Conservation (phyloP, 2,797 vertebrate genomes). For the Phataginus tetradactyla region DNA sequence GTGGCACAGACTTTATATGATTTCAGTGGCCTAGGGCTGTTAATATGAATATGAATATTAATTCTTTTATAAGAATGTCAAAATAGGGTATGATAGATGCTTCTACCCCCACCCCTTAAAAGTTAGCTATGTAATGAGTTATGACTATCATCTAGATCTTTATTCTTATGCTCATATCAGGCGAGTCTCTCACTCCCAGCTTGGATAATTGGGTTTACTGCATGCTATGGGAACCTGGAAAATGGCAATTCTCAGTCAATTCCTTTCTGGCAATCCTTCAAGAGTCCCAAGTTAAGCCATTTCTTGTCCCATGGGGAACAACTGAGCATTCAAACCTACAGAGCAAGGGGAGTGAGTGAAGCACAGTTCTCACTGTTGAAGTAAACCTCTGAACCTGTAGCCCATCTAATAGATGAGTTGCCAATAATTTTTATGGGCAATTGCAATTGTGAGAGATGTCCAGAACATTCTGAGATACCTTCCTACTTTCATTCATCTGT, state of each 20-base stretch:
- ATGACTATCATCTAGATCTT: background rate
- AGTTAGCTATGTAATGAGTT: background rate
- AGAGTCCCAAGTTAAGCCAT: constrained; percentile 58
- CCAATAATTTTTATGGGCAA: background rate
- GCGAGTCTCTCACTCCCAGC: background rate
- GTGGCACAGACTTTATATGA: background rate
- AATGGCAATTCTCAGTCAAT: constrained; percentile 64
- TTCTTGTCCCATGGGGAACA: constrained; percentile 16
- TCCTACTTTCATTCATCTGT: background rate
- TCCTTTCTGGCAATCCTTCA: constrained; percentile 69
- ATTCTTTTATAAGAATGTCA: background rate
- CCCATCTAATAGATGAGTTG: background rate
- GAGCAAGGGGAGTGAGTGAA: background rate
- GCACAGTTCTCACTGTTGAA: background rate
- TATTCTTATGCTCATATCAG: background rate
- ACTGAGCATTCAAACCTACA: constrained; percentile 41
- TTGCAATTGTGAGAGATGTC: background rate
- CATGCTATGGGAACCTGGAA: constrained; percentile 59
- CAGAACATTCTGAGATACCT: too few relatives aligned
- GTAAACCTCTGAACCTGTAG: background rate
- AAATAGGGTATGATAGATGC: background rate
- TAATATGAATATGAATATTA: background rate
- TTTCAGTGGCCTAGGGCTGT: background rate
- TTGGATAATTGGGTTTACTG: constrained; percentile 53
- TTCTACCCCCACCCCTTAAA: background rate